Percentiles rank a stretch among this genome's conserved stretches.
These are phyloP conservation scores for Axis porcinus DNA, from an alignment of 2,113 vertebrate genomes.

Conservation along the genomic window DNA sequence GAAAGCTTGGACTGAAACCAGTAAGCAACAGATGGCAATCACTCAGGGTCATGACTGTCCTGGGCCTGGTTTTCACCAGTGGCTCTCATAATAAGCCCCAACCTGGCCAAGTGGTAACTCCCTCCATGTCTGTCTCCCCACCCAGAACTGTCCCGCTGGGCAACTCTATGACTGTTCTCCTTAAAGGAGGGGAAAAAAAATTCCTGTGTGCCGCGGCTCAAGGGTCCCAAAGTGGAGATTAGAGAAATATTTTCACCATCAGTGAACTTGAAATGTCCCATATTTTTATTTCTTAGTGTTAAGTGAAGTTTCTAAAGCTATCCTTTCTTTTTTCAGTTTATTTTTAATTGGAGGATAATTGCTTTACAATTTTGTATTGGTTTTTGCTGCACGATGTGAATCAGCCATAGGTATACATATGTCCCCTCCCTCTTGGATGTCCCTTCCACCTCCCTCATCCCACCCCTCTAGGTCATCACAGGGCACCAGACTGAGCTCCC, in stretches of 20 bases:
- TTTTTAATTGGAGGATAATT: not conserved
- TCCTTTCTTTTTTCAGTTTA: not conserved
- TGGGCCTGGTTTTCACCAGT: conserved; percentile 38
- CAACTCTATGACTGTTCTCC: not conserved
- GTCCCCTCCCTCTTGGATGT: not conserved
- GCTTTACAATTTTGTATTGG: not conserved
- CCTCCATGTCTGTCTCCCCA: not conserved
- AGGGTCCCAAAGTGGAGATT: not conserved
- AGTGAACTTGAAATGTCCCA: not conserved
- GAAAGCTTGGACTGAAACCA: conserved; percentile 63
- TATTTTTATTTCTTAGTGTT: not conserved
- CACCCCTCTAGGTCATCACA: not conserved
- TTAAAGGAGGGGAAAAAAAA: not conserved
- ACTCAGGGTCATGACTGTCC: conserved; percentile 48
- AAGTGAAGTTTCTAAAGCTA: not conserved
- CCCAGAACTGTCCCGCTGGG: not conserved
- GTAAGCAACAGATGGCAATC: conserved; percentile 72
- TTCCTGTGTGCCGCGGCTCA: not conserved
- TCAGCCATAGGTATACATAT: not conserved
- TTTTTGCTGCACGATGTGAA: not conserved
- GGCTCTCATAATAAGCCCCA: conserved; percentile 8
- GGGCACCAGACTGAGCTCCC: not conserved
- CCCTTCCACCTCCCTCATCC: not conserved
- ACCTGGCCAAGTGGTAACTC: not conserved
- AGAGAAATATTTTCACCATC: not conserved